These are phyloP conservation scores for Dryocosmus kuriphilus DNA, from an alignment of 2,888 invertebrate species.

Conservation along the genomic window DNA sequence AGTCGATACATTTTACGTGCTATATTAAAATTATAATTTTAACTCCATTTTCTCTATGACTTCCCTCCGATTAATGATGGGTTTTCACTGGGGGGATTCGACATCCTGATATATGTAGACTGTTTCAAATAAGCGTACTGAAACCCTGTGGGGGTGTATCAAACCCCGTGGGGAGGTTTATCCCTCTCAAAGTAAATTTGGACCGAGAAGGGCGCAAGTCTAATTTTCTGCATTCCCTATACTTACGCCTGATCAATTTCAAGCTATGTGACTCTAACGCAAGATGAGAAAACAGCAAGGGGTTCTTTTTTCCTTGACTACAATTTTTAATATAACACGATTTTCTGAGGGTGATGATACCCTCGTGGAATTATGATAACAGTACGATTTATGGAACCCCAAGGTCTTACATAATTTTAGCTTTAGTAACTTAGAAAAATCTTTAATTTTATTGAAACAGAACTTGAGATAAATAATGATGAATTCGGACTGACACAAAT, in stretches of 20 bases:
- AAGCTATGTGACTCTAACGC: slow-evolving; percentile 23
- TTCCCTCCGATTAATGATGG: slow-evolving; percentile 60
- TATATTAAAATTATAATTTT: not conserved
- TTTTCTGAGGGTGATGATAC: too few relatives aligned
- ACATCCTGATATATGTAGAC: slow-evolving; percentile 57
- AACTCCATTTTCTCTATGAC: slow-evolving; percentile 59
- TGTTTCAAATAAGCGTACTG: slow-evolving; percentile 62
- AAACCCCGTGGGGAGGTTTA: slow-evolving; percentile 61
- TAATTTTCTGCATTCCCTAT: slow-evolving; percentile 30
- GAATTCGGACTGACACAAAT: too few relatives aligned
- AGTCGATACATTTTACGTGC: not conserved
- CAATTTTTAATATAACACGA: slow-evolving; percentile 51
- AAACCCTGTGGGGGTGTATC: slow-evolving; percentile 52
- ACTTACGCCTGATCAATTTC: slow-evolving; percentile 20
- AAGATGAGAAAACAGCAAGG: slow-evolving; percentile 46
- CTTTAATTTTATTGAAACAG: not conserved
- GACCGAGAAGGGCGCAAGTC: slow-evolving; percentile 43
- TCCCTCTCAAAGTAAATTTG: slow-evolving; percentile 50
- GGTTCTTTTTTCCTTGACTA: slow-evolving; percentile 54
- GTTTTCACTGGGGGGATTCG: slow-evolving; percentile 58
- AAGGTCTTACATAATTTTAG: too few relatives aligned
- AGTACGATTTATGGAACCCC: not conserved
- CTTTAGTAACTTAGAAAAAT: not conserved
- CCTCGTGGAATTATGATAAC: too few relatives aligned
- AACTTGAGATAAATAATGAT: too few relatives aligned